Evolutionary conservation across 1,140 invertebrate species (phyloP).

Genomic region (Drosophila kepulauana): DNA sequence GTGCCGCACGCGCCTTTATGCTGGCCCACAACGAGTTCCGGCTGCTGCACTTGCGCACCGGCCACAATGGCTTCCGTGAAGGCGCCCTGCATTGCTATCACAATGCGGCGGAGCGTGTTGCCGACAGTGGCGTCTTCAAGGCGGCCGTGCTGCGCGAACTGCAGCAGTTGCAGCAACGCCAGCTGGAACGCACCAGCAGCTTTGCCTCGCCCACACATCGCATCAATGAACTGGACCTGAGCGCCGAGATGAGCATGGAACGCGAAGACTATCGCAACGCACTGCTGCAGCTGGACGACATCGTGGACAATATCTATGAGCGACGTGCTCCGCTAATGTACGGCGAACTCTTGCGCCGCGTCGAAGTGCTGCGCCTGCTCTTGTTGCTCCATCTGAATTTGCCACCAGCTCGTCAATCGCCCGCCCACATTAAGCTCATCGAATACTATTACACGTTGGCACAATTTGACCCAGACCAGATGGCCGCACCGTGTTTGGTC

Average conservation of each 20-base stretch:
- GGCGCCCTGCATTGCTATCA: constrained; percentile 77
- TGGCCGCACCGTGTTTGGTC: neutral
- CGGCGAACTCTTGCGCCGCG: constrained; percentile 63
- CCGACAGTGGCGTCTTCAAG: constrained; percentile 75
- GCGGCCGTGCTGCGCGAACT: constrained; percentile 79
- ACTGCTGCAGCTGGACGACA: constrained; percentile 79
- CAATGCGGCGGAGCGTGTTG: constrained; percentile 64
- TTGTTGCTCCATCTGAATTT: constrained; percentile 74
- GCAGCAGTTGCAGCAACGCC: constrained; percentile 57
- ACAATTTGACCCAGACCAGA: constrained; percentile 45
- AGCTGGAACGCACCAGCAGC: constrained; percentile 73
- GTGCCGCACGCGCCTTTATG: constrained; percentile 69
- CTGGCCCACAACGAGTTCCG: constrained; percentile 60
- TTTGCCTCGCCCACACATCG: constrained; percentile 80
- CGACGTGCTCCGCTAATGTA: constrained; percentile 71
- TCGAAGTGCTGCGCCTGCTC: constrained; percentile 73
- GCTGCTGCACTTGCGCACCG: constrained; percentile 56
- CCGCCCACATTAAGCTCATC: constrained; percentile 82
- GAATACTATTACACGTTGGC: constrained; percentile 75
- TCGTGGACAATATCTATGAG: constrained; percentile 82
- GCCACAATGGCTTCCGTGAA: constrained; percentile 61
- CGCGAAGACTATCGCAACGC: constrained; percentile 66
- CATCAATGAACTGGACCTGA: constrained; percentile 72
- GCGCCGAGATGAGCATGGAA: constrained; percentile 59
- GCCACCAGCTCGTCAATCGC: constrained; percentile 77